Evolutionary conservation across 2,888 invertebrate genomes (phyloP), one percentile per base, ranked within the genome.

Genomic region (Lordiphosa fenestrarum): DNA sequence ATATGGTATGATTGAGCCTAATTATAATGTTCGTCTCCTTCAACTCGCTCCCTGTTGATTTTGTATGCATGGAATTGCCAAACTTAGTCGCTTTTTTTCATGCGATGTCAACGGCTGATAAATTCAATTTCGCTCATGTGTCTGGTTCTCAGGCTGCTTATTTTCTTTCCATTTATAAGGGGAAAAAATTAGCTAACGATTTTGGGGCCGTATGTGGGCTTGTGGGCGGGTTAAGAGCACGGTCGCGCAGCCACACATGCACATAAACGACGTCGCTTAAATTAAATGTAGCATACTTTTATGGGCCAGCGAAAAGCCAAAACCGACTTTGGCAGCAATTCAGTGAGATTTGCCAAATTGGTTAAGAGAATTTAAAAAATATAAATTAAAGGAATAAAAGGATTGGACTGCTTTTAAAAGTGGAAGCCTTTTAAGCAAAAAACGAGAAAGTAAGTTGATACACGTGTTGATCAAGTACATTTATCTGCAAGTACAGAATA

Each of bases 231-330:
- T 65, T 81, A 68, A 54, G 68, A 82, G 78, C 82, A 81, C 75
- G 75, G 68, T 47, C 66, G 82, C 68, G 37, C 64, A 37, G 51
- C 53, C 68, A 62, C 51, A 71, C 82, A 78, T 78, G 76, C 75
- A 66, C 60, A 63, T 55, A 74, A 82, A 55, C 30, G 66, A 37
- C 30, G 62, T 42, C 47, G 58, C 54, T 61, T 48, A 65, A 68
- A 65, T 59, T 66, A 81, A 82, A 82, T 81, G 74, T 77, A 77
- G 64, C 78, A 71, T 57, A 74, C 68, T 61, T 77, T 81, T 65
- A 66, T 71, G 68, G 57, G 62, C 54, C 36, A 66, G 19, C 21
- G 44, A 56, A 37, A 53, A 66, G 60, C 56, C 37, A 42, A 15
- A 55, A 52, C 40, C 23, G 35, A 48, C 41, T 64, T 42, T 44